Conservation (phyloP, 2,797 vertebrate genomes). For the Takifugu rubripes region DNA sequence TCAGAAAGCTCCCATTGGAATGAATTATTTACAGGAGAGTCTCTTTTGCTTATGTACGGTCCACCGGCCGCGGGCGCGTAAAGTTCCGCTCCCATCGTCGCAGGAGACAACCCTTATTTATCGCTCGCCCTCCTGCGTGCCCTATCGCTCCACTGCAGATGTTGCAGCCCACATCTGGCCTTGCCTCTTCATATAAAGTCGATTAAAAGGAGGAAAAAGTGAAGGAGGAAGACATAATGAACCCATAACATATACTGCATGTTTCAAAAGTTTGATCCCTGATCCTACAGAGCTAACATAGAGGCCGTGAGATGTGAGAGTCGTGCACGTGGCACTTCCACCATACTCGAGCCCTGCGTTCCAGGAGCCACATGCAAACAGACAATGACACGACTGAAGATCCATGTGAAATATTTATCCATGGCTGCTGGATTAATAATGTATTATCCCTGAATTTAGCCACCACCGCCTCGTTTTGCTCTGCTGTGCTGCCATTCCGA, state of each 20-base stretch:
- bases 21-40: conserved; percentile 75
- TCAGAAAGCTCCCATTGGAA: conserved; percentile 58
- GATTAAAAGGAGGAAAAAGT: background rate
- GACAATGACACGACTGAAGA: conserved; percentile 36
- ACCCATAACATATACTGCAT: background rate
- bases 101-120: conserved; percentile 55
- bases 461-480: conserved; percentile 47
- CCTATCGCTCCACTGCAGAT: conserved; percentile 19
- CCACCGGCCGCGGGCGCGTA: conserved; percentile 52
- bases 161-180: background rate
- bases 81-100: conserved; percentile 50
- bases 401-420: conserved; percentile 71
- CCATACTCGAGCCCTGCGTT: conserved; percentile 16
- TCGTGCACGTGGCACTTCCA: background rate
- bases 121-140: conserved; percentile 32
- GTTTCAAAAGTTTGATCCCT: conserved; percentile 4
- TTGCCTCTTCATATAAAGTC: background rate
- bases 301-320: background rate
- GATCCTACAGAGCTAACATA: background rate
- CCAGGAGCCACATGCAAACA: conserved; percentile 38
- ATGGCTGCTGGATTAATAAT: conserved; percentile 63
- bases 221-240: background rate
- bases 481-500: conserved; percentile 34
- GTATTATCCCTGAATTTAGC: conserved; percentile 66
- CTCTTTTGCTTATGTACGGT: conserved; percentile 72